A percentile compares a stretch with the other conserved stretches of the same genome.
These are phyloP conservation scores for Oligia fasciuncula DNA, from an alignment of 2,888 invertebrate species.

Conservation along the genomic window DNA sequence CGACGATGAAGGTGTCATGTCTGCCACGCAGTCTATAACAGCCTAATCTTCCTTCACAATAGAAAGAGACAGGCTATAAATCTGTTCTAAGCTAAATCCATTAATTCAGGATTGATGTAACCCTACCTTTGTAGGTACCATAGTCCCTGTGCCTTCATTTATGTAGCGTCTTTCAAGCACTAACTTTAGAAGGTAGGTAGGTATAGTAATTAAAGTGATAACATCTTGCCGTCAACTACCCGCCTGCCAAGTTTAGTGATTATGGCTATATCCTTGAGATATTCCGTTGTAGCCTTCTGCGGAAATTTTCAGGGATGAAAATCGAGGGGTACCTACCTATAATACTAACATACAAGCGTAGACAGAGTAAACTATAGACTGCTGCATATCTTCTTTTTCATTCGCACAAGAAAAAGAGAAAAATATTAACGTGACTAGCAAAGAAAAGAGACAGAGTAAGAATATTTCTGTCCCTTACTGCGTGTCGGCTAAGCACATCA, in stretches of 20 bases:
- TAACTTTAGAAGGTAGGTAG: constrained; percentile 48
- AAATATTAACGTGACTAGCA: too few relatives aligned
- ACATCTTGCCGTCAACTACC: constrained; percentile 54
- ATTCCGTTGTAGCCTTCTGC: constrained; percentile 25
- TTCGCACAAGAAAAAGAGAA: too few relatives aligned
- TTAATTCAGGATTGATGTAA: constrained; percentile 42
- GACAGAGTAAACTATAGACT: too few relatives aligned
- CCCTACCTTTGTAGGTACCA: constrained; percentile 43
- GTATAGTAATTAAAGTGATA: constrained; percentile 56
- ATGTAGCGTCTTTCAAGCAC: constrained; percentile 30
- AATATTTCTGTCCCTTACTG: too few relatives aligned
- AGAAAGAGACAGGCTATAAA: constrained; percentile 40
- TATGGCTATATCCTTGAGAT: constrained; percentile 42
- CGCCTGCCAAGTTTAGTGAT: constrained; percentile 50
- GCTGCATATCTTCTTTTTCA: too few relatives aligned
- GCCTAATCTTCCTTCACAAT: constrained; percentile 31
- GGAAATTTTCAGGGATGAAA: constrained; percentile 16
- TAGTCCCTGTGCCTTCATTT: constrained; percentile 34
- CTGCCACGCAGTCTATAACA: background rate
- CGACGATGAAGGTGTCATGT: background rate
- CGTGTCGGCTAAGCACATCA: too few relatives aligned
- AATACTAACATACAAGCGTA: background rate
- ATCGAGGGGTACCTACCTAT: background rate
- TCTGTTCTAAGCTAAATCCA: constrained; percentile 42
- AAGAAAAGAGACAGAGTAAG: too few relatives aligned